phyloP scores from a whole-genome alignment of 2,797 vertebrate genomes.

The Notolepis coatsorum region DNA sequence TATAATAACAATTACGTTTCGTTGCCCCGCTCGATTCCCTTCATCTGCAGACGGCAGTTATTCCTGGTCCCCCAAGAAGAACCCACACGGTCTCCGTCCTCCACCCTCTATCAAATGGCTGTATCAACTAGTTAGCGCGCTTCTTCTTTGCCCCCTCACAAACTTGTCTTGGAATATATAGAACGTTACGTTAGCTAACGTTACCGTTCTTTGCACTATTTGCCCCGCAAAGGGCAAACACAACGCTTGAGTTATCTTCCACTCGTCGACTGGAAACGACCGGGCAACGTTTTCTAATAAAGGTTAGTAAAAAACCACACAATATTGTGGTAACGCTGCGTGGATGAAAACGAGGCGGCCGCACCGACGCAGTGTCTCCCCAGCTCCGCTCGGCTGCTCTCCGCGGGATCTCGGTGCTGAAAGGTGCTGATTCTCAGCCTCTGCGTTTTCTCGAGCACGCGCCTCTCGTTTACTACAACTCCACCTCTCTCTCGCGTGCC shows the following conservation, averaged over 20 bases:
- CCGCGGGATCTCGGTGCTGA: slow-evolving; percentile 80
- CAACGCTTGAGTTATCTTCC: slow-evolving; percentile 58
- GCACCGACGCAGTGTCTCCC: slow-evolving; percentile 15
- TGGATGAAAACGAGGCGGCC: slow-evolving; percentile 8
- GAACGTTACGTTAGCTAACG: slow-evolving; percentile 12
- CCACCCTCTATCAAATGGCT: slow-evolving; percentile 21
- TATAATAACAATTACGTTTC: slow-evolving; percentile 44
- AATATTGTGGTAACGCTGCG: too few species aligned
- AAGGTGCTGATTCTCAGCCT: slow-evolving; percentile 67
- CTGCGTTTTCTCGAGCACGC: slow-evolving; percentile 63
- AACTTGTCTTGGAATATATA: slow-evolving; percentile 21
- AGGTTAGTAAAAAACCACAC: slow-evolving; percentile 22
- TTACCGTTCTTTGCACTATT: slow-evolving; percentile 35
- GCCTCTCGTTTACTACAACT: slow-evolving; percentile 84
- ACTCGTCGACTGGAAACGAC: slow-evolving; percentile 28
- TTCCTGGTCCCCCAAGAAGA: slow-evolving; percentile 56
- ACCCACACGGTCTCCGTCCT: slow-evolving; percentile 15
- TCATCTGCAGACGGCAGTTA: slow-evolving; percentile 55
- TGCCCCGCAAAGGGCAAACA: slow-evolving; percentile 71
- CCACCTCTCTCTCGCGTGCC: too few species aligned
- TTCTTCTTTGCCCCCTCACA: slow-evolving; percentile 15
- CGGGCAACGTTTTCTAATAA: slow-evolving; percentile 32
- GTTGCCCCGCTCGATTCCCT: slow-evolving; percentile 60
- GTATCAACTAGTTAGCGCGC: slow-evolving; percentile 7
- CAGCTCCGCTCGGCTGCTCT: slow-evolving; percentile 70